Evolutionary conservation across 2,888 invertebrate species (phyloP).

Genomic region (Melieria picta): DNA sequence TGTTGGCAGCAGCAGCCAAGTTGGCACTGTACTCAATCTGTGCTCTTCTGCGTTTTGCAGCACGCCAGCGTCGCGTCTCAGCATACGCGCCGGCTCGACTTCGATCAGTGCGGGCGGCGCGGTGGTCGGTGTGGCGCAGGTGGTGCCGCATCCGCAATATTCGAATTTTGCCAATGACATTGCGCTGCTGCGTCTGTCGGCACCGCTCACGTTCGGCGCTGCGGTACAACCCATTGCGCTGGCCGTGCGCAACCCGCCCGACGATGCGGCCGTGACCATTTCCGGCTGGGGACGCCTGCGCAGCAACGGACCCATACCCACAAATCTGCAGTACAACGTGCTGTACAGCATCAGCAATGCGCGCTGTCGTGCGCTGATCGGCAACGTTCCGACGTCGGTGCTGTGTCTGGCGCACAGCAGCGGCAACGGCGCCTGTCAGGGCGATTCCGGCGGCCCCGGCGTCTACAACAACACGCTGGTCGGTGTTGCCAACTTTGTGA

Average conservation of each 20-base stretch:
- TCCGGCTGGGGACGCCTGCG: constrained; percentile 59
- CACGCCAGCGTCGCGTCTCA: constrained; percentile 40
- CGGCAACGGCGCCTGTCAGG: constrained; percentile 57
- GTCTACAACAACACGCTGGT: constrained; percentile 51
- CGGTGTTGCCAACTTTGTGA: constrained; percentile 58
- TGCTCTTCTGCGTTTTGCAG: constrained; percentile 40
- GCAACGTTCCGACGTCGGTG: constrained; percentile 45
- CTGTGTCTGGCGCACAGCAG: constrained; percentile 54
- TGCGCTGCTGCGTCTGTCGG: constrained; percentile 54
- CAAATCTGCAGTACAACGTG: constrained; percentile 51
- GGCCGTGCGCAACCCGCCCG: constrained; percentile 46
- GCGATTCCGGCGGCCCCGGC: constrained; percentile 64
- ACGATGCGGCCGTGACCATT: constrained; percentile 46
- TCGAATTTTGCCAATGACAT: constrained; percentile 49
- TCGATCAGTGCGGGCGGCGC: constrained; percentile 46
- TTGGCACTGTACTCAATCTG: neutral
- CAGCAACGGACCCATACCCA: constrained; percentile 50
- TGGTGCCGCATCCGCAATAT: constrained; percentile 51
- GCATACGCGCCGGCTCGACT: constrained; percentile 53
- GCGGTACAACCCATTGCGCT: constrained; percentile 51
- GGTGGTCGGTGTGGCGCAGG: constrained; percentile 45
- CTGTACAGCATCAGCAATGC: constrained; percentile 46
- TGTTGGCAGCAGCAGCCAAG: neutral
- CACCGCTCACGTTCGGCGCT: constrained; percentile 41
- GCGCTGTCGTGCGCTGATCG: constrained; percentile 46